phyloP scores from a whole-genome alignment of 2,797 vertebrate species.

The Heterohyrax brucei region DNA sequence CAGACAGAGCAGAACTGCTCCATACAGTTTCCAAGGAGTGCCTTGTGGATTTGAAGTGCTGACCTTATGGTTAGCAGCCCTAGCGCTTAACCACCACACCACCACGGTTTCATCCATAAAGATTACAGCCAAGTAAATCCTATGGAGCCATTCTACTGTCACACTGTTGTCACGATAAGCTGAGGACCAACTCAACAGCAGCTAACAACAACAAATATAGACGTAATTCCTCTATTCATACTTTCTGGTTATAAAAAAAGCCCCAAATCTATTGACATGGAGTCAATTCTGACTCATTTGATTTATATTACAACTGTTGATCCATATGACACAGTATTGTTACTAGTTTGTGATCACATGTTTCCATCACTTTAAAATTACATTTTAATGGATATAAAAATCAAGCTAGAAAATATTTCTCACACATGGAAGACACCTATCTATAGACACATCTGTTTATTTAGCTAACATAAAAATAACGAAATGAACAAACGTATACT shows the following conservation, averaged over 20 bases:
- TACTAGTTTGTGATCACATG: background rate
- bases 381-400: background rate
- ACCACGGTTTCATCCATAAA: background rate
- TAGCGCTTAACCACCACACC: too few species aligned
- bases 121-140: background rate
- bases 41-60: too few species aligned
- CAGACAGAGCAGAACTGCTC: too few species aligned
- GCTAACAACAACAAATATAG: background rate
- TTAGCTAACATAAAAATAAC: slow-evolving; percentile 26
- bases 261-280: too few species aligned
- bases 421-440: background rate
- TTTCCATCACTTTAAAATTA: slow-evolving; percentile 24
- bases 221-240: slow-evolving; percentile 36
- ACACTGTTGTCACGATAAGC: background rate
- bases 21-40: too few species aligned
- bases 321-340: background rate
- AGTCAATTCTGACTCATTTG: background rate
- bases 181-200: background rate
- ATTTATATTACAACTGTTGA: slow-evolving; percentile 5
- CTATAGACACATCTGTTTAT: background rate
- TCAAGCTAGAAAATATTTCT: background rate
- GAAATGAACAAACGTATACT: background rate
- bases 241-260: background rate
- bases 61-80: too few species aligned
- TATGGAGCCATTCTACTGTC: background rate